phyloP scores from a whole-genome alignment of 2,888 invertebrate genomes.

The Epinotia ramella region DNA sequence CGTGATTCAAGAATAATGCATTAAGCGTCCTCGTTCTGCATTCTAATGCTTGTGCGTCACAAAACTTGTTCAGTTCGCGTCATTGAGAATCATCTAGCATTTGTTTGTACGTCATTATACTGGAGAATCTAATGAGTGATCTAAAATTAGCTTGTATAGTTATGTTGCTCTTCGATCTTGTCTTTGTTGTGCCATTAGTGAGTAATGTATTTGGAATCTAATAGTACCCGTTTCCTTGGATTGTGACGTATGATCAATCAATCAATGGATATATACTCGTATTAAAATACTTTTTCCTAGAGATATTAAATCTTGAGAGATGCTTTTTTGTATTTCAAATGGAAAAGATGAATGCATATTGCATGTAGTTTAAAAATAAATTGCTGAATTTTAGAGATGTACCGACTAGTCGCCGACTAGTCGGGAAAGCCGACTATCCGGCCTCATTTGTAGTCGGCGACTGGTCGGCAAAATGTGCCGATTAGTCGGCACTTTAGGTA shows the following conservation, averaged over 20 bases:
- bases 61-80: conserved; percentile 32
- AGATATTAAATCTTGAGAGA: too few species aligned
- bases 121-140: conserved; percentile 9
- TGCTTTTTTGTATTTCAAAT: not conserved
- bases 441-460: too few species aligned
- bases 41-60: conserved; percentile 35
- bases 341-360: not conserved
- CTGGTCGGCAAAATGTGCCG: too few species aligned
- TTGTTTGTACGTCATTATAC: conserved; percentile 12
- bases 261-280: not conserved
- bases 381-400: too few species aligned
- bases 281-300: not conserved
- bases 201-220: conserved; percentile 1
- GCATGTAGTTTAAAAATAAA: too few species aligned
- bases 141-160: conserved; percentile 9
- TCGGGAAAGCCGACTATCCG: too few species aligned
- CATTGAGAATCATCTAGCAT: conserved; percentile 28
- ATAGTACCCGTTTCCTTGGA: not conserved
- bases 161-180: not conserved
- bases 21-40: conserved; percentile 25
- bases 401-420: too few species aligned
- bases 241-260: not conserved
- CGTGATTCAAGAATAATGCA: conserved; percentile 27
- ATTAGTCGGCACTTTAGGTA: too few species aligned
- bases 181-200: not conserved